Conservation (phyloP, 2,113 vertebrate species). For the Leptodactylus fuscus region DNA sequence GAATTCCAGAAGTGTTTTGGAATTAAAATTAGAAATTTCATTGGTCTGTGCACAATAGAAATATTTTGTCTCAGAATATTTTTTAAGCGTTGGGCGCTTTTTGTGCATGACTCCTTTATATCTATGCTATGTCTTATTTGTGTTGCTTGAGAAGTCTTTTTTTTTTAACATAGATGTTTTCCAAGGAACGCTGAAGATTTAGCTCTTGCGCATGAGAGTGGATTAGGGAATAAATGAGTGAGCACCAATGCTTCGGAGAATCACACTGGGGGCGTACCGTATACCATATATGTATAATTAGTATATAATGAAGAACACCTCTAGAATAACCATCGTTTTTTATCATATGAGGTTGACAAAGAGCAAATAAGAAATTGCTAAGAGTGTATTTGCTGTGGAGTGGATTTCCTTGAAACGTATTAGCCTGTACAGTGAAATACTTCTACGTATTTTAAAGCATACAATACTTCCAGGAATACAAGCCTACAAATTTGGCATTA, state of each 20-base stretch:
- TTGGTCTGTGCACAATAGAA: not conserved
- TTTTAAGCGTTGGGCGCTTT: not conserved
- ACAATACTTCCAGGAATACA: no score
- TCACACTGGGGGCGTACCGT: not conserved
- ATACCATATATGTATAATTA: not conserved
- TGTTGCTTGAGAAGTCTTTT: not conserved
- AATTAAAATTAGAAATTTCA: not conserved
- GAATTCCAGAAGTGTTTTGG: not conserved
- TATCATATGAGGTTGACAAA: not conserved
- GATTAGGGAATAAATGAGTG: not conserved
- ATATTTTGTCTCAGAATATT: not conserved
- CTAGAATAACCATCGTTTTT: not conserved
- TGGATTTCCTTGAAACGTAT: not conserved
- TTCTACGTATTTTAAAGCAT: no score
- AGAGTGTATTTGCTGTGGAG: not conserved
- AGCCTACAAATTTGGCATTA: no score
- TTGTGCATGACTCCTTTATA: not conserved
- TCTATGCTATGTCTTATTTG: not conserved
- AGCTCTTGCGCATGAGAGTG: not conserved
- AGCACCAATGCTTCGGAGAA: not conserved
- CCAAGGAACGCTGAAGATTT: conserved; percentile 1
- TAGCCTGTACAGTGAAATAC: no score
- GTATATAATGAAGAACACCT: not conserved
- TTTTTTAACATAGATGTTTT: not conserved
- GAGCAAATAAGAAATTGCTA: not conserved